Evolutionary conservation across 2,888 invertebrate genomes (phyloP).

Genomic region (Drosophila mettleri): DNA sequence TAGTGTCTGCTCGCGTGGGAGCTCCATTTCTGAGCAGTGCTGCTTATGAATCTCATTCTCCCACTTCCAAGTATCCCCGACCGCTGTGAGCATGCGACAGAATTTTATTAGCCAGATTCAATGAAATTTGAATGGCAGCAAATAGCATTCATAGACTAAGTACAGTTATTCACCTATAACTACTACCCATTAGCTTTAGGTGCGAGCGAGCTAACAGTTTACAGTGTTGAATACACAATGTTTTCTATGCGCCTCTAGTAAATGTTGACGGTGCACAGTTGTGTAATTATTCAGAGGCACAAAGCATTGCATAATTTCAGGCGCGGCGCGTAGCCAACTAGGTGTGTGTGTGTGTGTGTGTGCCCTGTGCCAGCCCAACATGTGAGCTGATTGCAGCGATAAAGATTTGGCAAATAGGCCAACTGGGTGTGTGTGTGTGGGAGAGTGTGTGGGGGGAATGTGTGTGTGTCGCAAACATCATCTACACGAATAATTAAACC

Average conservation of each 20-base stretch:
- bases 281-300: constrained; percentile 12
- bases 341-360: constrained; percentile 1
- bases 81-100: too few species aligned
- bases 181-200: too few species aligned
- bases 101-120: background rate
- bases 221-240: constrained; percentile 2
- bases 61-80: background rate
- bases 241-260: constrained; percentile 1
- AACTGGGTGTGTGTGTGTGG: constrained; percentile 1
- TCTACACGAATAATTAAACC: constrained; percentile 65
- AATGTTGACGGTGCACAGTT: constrained; percentile 7
- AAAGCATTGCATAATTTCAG: constrained; percentile 16
- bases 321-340: background rate
- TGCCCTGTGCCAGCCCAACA: too few species aligned
- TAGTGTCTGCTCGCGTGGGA: background rate
- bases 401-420: constrained; percentile 29
- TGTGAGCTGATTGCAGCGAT: constrained; percentile 7
- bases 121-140: too few species aligned
- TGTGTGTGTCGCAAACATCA: constrained; percentile 29
- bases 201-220: background rate
- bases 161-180: too few species aligned
- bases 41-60: background rate
- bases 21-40: background rate
- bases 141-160: too few species aligned
- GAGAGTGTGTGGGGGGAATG: background rate